These are phyloP conservation scores for Neoscelio sp. DNA, from an alignment of 2,888 invertebrate genomes.

Conservation along the genomic window DNA sequence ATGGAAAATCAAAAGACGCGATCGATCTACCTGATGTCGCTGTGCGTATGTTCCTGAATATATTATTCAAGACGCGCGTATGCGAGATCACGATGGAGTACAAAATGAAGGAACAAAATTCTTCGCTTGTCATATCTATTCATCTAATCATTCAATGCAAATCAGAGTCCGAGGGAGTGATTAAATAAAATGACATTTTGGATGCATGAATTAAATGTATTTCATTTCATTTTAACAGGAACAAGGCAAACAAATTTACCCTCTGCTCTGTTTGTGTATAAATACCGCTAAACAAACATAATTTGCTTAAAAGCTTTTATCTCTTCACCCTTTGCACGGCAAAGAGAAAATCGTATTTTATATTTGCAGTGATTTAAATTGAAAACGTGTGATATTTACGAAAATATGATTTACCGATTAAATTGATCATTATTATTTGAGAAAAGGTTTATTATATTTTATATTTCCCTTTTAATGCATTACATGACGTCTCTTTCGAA, in stretches of 20 bases:
- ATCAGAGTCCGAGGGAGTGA: too few relatives aligned
- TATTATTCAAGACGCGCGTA: slow-evolving; percentile 71
- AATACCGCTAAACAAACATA: slow-evolving; percentile 55
- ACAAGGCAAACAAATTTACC: slow-evolving; percentile 14
- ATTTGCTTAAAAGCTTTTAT: slow-evolving; percentile 65
- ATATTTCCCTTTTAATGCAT: too few relatives aligned
- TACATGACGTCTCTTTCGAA: too few relatives aligned
- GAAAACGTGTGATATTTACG: not conserved
- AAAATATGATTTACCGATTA: slow-evolving; percentile 1
- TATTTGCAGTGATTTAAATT: slow-evolving; percentile 23
- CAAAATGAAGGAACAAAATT: slow-evolving; percentile 30
- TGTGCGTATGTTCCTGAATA: slow-evolving; percentile 73
- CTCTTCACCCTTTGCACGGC: slow-evolving; percentile 40
- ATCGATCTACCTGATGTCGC: slow-evolving; percentile 72
- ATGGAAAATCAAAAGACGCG: slow-evolving; percentile 70
- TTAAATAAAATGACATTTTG: slow-evolving; percentile 32
- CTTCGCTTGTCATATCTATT: slow-evolving; percentile 17
- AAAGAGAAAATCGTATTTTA: slow-evolving; percentile 47
- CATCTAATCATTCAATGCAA: slow-evolving; percentile 53
- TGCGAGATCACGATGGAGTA: slow-evolving; percentile 74
- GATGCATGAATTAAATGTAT: slow-evolving; percentile 11
- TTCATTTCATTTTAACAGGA: slow-evolving; percentile 35
- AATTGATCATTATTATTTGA: too few relatives aligned
- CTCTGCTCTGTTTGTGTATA: slow-evolving; percentile 41
- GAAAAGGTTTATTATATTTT: too few relatives aligned